Evolutionary conservation across 2,888 invertebrate species (phyloP).

Genomic region (Andrena chrysosceles): DNA sequence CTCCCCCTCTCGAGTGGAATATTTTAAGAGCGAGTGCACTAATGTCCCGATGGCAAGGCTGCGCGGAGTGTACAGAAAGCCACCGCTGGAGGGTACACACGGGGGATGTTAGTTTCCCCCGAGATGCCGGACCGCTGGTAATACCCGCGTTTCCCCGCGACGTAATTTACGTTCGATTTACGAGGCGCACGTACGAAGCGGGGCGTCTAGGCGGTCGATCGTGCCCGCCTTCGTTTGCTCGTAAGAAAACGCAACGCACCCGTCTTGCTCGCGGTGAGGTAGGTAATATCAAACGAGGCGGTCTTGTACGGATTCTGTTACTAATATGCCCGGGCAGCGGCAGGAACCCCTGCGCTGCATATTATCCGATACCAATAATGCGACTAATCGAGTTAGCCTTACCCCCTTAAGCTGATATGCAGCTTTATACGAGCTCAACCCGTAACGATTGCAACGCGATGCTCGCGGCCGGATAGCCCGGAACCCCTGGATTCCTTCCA

Average conservation of each 20-base stretch:
- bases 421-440: slow-evolving; percentile 81
- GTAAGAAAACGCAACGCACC: slow-evolving; percentile 49
- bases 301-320: slow-evolving; percentile 84
- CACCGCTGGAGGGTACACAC: slow-evolving; percentile 6
- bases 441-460: slow-evolving; percentile 64
- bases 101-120: slow-evolving; percentile 35
- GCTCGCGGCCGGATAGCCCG: slow-evolving; percentile 9
- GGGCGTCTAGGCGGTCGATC: slow-evolving; percentile 28
- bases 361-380: slow-evolving; percentile 85
- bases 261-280: slow-evolving; percentile 66
- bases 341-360: slow-evolving; percentile 84
- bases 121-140: slow-evolving; percentile 22
- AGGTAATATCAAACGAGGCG: slow-evolving; percentile 85
- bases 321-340: slow-evolving; percentile 80
- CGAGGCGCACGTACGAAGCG: slow-evolving; percentile 32
- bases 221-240: slow-evolving; percentile 18
- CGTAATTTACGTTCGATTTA: slow-evolving; percentile 59
- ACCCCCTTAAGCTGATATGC: slow-evolving; percentile 83
- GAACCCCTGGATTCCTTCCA: slow-evolving; percentile 6
- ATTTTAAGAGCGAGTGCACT: slow-evolving; percentile 6
- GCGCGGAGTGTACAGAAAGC: background rate
- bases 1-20: background rate
- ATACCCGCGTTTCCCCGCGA: slow-evolving; percentile 31
- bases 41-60: background rate
- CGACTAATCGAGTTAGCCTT: slow-evolving; percentile 83